Evolutionary conservation across 2,113 vertebrate genomes (phyloP), one percentile per base, ranked within the genome.

Genomic region (Dendrocopos noguchii): DNA sequence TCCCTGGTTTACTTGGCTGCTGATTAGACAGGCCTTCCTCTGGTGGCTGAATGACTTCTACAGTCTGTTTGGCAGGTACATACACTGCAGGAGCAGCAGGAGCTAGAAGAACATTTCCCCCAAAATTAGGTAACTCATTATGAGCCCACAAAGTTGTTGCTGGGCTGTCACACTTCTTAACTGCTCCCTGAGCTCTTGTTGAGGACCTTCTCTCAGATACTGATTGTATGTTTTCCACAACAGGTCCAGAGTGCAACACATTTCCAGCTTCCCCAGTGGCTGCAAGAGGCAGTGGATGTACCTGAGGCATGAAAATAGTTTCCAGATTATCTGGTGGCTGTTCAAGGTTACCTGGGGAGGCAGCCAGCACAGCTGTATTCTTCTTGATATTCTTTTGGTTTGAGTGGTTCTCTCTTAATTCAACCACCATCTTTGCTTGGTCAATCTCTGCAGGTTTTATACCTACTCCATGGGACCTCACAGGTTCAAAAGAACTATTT

Each of bases 301-400:
- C 87, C 72, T 91, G 97, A 63, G 96, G 95, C 22, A 93, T 87
- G 78, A 97, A 98, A 82, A 99, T 98, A 29, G 98, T 99, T 96
- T 99, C 99, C 97, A 99, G 97, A 71, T 99, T 99, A 97, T 99
- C 99, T 1, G 99, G 99, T 3, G 99, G 99, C 81, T 99, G 99
- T 89, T 99, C 99, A 52, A 99, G 96, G 85, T 99, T 99, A 28
- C 99, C 99, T 2, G 98, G 97, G 8, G 98, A 95, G 1, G 96
- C 81, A 44, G 98, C 97, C 0, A 97, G 79, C 2, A 21, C 20
- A 2, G 63, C 36, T 2, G 93, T 22, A 7, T 36, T 87, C 6
- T 94, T 92, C 57, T 94, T 95, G 24, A 12, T 47, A 33, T 42
- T 76, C 89, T 93, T 97, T 59, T 89, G 96, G 67, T 46, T 75